Evolutionary conservation across 2,797 vertebrate genomes (phyloP).

Genomic region (Sebastes matsubarae): DNA sequence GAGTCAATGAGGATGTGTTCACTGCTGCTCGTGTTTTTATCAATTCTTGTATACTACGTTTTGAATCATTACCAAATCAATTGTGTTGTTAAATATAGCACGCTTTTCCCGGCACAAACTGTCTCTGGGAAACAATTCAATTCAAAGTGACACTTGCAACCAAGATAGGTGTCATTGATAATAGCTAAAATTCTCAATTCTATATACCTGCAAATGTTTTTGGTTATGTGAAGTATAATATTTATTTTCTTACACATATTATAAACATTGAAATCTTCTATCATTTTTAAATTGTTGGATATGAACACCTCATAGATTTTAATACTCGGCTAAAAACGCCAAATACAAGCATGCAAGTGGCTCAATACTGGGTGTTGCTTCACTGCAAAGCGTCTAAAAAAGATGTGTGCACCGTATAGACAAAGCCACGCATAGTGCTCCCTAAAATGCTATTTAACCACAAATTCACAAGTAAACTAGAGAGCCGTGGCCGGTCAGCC

Average conservation of each 20-base stretch:
- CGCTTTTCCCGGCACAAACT: conserved; percentile 32
- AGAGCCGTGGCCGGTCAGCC: conserved; percentile 82
- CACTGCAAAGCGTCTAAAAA: conserved; percentile 15
- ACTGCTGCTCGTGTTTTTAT: conserved; percentile 3
- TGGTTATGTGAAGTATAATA: background rate
- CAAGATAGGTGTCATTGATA: background rate
- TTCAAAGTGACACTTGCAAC: conserved; percentile 16
- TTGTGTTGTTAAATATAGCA: conserved; percentile 46
- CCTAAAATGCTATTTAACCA: conserved; percentile 82
- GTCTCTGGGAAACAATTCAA: conserved; percentile 31
- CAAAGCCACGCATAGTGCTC: conserved; percentile 78
- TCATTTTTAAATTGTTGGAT: background rate
- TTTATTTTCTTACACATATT: background rate
- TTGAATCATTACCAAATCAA: conserved; percentile 41
- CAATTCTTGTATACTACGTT: conserved; percentile 14
- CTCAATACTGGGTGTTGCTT: conserved; percentile 4
- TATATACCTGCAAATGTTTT: background rate
- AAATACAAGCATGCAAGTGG: background rate
- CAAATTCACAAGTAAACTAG: conserved; percentile 97
- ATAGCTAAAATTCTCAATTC: background rate
- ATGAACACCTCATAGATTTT: background rate
- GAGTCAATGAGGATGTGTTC: conserved; percentile 6
- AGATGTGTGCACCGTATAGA: conserved; percentile 28
- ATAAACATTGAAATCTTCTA: background rate
- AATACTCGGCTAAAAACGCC: background rate